Conservation (phyloP, 2,888 invertebrate species). For the Xylophagus ater region DNA sequence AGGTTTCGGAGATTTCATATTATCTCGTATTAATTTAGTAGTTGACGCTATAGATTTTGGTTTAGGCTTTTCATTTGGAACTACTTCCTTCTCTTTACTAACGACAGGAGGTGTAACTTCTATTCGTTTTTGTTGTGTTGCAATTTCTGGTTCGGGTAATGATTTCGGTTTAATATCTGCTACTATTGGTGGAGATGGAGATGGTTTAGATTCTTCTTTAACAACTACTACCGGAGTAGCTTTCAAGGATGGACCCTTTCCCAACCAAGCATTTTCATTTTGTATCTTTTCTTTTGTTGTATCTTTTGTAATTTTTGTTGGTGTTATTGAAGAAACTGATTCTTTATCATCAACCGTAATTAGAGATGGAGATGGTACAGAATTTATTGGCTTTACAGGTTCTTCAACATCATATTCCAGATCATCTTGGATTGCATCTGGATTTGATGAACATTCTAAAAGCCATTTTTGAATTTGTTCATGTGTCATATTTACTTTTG, state of each 20-base stretch:
- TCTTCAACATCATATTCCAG: conserved; percentile 37
- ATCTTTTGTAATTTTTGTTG: conserved; percentile 35
- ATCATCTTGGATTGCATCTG: conserved; percentile 39
- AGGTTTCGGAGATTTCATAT: conserved; percentile 28
- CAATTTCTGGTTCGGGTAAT: conserved; percentile 6
- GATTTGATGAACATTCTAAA: conserved; percentile 44
- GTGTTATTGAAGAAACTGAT: conserved; percentile 33
- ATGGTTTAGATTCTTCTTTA: conserved; percentile 21
- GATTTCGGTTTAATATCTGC: conserved; percentile 9
- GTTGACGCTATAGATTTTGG: conserved; percentile 10
- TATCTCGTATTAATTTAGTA: conserved; percentile 12
- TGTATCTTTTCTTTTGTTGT: conserved; percentile 23
- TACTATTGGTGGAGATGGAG: conserved; percentile 1
- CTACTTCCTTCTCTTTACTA: not conserved
- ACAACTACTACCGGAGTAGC: conserved; percentile 34
- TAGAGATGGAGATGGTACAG: conserved; percentile 26
- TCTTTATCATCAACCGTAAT: conserved; percentile 30
- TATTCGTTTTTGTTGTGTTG: conserved; percentile 2
- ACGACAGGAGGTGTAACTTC: not conserved
- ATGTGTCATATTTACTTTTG: conserved; percentile 56
- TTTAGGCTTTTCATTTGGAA: conserved; percentile 14
- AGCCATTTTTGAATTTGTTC: conserved; percentile 59
- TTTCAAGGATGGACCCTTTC: conserved; percentile 37
- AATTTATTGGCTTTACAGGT: conserved; percentile 31
- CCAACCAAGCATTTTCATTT: conserved; percentile 37